Conservation (phyloP, 2,888 invertebrate genomes). For the Agriopis leucophaearia region DNA sequence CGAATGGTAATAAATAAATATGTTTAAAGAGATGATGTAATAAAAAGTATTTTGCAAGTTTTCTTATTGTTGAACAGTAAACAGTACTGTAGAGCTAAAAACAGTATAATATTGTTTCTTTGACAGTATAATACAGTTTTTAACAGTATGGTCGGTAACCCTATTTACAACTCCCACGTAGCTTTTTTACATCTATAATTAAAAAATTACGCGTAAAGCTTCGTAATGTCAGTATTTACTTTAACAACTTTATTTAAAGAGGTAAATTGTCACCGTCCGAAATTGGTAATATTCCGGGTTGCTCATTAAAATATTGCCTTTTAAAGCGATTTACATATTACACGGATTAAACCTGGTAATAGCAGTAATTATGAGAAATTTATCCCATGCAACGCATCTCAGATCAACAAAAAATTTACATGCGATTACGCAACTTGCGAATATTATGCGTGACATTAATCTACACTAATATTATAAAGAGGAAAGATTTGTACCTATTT, state of each 20-base stretch:
- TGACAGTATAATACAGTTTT: too few species aligned
- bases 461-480: too few species aligned
- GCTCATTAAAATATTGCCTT: constrained; percentile 27
- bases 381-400: constrained; percentile 45
- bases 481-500: too few species aligned
- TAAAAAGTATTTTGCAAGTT: too few species aligned
- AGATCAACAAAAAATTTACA: constrained; percentile 17
- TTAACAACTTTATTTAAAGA: constrained; percentile 47
- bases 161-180: not conserved
- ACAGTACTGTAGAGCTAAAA: too few species aligned
- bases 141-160: too few species aligned
- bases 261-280: constrained; percentile 26
- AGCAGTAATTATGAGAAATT: constrained; percentile 46
- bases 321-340: constrained; percentile 49
- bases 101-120: too few species aligned
- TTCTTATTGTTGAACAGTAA: too few species aligned
- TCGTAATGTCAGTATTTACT: constrained; percentile 33
- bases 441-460: constrained; percentile 11
- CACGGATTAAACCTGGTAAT: constrained; percentile 49
- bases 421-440: constrained; percentile 9
- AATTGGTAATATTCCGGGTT: constrained; percentile 23
- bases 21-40: too few species aligned
- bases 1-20: too few species aligned
- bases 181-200: constrained; percentile 12
- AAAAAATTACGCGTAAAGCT: constrained; percentile 6